Percentiles rank a stretch among this genome's conserved stretches.
phyloP scores from a whole-genome alignment of 2,888 invertebrate species.

The Eugnorisma glareosa region DNA sequence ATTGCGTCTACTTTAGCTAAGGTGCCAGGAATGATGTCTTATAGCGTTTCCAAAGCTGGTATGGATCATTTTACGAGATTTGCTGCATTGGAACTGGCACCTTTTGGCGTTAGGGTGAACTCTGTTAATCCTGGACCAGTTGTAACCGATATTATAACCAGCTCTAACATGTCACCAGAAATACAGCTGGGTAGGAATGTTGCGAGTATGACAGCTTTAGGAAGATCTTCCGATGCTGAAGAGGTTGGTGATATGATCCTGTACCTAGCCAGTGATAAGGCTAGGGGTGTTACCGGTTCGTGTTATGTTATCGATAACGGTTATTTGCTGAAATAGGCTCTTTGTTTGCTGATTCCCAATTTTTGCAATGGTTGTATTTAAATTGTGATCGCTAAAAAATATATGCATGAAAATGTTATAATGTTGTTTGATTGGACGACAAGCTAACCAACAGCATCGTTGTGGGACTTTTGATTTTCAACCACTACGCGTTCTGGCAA shows the following conservation, averaged over 20 bases:
- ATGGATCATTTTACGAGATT: conserved; percentile 72
- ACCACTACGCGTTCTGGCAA: background rate
- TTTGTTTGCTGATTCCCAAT: background rate
- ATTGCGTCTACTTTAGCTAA: conserved; percentile 84
- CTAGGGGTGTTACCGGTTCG: conserved; percentile 33
- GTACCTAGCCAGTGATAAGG: conserved; percentile 60
- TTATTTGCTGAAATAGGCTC: conserved; percentile 6
- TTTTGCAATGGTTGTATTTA: background rate
- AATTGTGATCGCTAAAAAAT: background rate
- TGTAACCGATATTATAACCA: conserved; percentile 86
- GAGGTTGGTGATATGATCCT: conserved; percentile 63
- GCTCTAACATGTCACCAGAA: background rate
- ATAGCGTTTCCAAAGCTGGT: conserved; percentile 71
- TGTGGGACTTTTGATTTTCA: background rate
- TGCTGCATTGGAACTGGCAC: conserved; percentile 92
- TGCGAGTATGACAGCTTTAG: background rate
- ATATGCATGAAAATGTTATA: background rate
- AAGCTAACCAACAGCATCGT: background rate
- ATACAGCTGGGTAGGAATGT: background rate
- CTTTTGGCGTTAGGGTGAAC: conserved; percentile 93
- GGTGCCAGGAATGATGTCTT: conserved; percentile 83
- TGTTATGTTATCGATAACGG: conserved; percentile 39
- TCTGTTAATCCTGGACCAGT: conserved; percentile 70
- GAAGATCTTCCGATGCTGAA: conserved; percentile 32
- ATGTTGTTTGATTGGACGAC: background rate